These are phyloP conservation scores for Pyxicephalus adspersus DNA, from an alignment of 2,113 vertebrate genomes.

Conservation along the genomic window DNA sequence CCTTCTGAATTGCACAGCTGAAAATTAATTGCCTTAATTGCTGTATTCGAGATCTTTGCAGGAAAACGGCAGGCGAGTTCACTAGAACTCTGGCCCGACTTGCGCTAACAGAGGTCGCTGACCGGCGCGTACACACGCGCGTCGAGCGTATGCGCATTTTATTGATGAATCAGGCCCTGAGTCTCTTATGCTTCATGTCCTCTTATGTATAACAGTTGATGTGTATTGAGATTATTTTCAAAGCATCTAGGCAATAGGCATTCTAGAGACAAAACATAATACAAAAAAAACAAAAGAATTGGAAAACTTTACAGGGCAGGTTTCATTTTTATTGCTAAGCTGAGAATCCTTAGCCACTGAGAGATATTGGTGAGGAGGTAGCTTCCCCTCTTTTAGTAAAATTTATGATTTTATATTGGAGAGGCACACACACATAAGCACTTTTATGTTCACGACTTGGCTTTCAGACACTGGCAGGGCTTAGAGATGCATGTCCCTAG, in stretches of 20 bases:
- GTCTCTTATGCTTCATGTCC: not conserved
- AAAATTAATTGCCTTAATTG: no score
- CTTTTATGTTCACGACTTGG: constrained; percentile 48
- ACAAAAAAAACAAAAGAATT: constrained; percentile 26
- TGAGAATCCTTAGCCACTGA: constrained; percentile 38
- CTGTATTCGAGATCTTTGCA: no score
- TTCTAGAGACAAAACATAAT: constrained; percentile 37
- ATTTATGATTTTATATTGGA: constrained; percentile 42
- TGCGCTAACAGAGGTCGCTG: no score
- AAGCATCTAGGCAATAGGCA: not conserved
- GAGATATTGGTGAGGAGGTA: constrained; percentile 35
- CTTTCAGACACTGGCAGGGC: constrained; percentile 38
- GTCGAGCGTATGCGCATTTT: no score
- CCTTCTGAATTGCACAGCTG: no score
- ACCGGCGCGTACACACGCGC: no score
- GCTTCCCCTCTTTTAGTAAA: constrained; percentile 42
- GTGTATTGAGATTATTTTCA: constrained; percentile 3
- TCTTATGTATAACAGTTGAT: not conserved
- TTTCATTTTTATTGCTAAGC: constrained; percentile 45
- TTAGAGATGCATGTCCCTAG: constrained; percentile 41
- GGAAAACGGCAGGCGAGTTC: no score
- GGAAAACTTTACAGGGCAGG: constrained; percentile 38
- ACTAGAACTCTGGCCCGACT: no score
- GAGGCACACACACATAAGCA: constrained; percentile 37
- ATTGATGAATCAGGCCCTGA: no score